Conservation (phyloP, 2,113 vertebrate species). For the Etia nguti region DNA sequence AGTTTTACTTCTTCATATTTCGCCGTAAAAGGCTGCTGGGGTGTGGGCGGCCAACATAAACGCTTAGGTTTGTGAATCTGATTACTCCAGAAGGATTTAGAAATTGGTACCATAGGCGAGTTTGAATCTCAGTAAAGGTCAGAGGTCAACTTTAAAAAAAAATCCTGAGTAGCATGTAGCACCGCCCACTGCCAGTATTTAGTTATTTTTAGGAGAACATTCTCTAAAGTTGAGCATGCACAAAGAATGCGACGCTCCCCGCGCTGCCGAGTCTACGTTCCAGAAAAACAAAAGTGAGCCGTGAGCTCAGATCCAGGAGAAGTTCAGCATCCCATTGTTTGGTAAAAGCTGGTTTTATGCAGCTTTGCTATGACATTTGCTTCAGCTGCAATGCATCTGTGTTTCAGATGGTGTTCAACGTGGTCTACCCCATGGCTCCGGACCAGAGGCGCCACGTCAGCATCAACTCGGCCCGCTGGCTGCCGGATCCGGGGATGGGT, state of each 20-base stretch:
- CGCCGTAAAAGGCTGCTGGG: background rate
- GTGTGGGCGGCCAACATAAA: no score
- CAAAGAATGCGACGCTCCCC: background rate
- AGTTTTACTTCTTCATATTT: background rate
- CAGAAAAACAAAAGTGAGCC: background rate
- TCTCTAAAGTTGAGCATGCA: background rate
- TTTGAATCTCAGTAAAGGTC: background rate
- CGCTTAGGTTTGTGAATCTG: background rate
- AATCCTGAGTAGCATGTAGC: background rate
- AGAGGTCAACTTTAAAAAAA: background rate
- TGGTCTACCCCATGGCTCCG: slow-evolving; percentile 97
- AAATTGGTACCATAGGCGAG: background rate
- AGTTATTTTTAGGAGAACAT: background rate
- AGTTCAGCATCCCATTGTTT: background rate
- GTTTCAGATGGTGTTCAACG: slow-evolving; percentile 94
- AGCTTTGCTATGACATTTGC: background rate
- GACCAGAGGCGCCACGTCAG: slow-evolving; percentile 97
- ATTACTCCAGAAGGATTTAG: background rate
- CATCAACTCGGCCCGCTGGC: slow-evolving; percentile 98
- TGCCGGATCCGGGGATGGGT: slow-evolving; percentile 93
- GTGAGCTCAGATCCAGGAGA: background rate
- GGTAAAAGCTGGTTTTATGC: background rate
- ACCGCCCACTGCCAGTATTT: background rate
- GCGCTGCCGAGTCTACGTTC: background rate
- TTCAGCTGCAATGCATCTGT: background rate